Base-by-base conservation (phyloP, 1,140 invertebrate genomes). In the Laupala kohalensis region DNA sequence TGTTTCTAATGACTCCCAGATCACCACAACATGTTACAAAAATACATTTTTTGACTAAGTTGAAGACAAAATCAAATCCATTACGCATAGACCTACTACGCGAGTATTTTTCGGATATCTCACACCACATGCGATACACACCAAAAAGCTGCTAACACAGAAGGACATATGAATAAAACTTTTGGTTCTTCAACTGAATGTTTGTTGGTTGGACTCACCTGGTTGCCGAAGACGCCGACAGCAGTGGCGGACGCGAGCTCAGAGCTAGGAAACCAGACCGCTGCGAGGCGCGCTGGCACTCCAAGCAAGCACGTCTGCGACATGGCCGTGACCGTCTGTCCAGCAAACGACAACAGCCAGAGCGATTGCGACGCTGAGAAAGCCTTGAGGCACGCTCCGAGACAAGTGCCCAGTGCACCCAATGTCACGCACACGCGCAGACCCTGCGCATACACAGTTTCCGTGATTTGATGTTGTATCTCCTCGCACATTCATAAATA, bases 161-260 rank as follows among this genome's bases (percentile, higher is more conserved):
- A n/a, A n/a, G n/a, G n/a, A n/a, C n/a, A n/a, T n/a, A n/a, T n/a
- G n/a, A n/a, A n/a, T n/a, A n/a, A n/a, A n/a, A n/a, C n/a, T n/a
- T n/a, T n/a, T n/a, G n/a, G n/a, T n/a, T n/a, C n/a, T n/a, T n/a
- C n/a, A n/a, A n/a, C n/a, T n/a, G n/a, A n/a, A n/a, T n/a, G n/a
- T n/a, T n/a, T n/a, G 30, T 6, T 37, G 30, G 15, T 6, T 15
- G 30, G 9, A 53, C 66, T 37, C 79, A 98, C 95, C 89, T 99
- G 96, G 84, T 99, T 99, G 25, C 97, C 97, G 82, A 99, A 99
- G 1, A 99, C 97, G 12, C 97, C 97, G 73, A 98, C 90, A 77
- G 96, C 94, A 81, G 95, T 98, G 0, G 97, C 97, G 2, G 93
- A 96, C 6, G 95, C 97, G 0, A 98, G 94, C 84, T 98, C 92